These are phyloP conservation scores for Hirtodrosophila histrioides DNA, from an alignment of 2,888 invertebrate genomes.

Conservation along the genomic window DNA sequence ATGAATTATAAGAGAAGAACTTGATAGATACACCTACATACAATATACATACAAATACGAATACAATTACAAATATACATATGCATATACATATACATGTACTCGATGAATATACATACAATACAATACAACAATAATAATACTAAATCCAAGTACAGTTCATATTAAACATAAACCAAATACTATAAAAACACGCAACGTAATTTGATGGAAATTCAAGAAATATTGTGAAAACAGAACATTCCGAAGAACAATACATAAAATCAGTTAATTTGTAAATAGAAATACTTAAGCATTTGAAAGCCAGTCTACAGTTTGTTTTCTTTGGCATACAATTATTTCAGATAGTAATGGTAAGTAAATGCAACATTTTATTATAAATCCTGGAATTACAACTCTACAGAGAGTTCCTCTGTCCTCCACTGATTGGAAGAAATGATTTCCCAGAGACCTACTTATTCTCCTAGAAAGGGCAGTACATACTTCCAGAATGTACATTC, in stretches of 20 bases:
- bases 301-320: slow-evolving; percentile 44
- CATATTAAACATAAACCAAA: slow-evolving; percentile 26
- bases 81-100: slow-evolving; percentile 22
- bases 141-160: slow-evolving; percentile 32
- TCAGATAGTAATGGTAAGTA: slow-evolving; percentile 25
- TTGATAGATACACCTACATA: slow-evolving; percentile 23
- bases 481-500: no score
- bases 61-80: slow-evolving; percentile 25
- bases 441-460: no score
- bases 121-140: slow-evolving; percentile 21
- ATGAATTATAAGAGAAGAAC: slow-evolving; percentile 37
- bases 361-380: no score
- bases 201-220: slow-evolving; percentile 25
- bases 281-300: slow-evolving; percentile 65
- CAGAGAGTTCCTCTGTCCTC: no score
- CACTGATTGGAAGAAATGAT: no score
- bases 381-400: no score
- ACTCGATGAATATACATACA: slow-evolving; percentile 23
- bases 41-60: slow-evolving; percentile 40
- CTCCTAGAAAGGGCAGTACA: no score
- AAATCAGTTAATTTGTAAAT: slow-evolving; percentile 57
- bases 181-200: slow-evolving; percentile 3
- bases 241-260: slow-evolving; percentile 30
- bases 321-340: slow-evolving; percentile 6
- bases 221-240: slow-evolving; percentile 26